A percentile compares a stretch with the other conserved stretches of the same genome.
These are phyloP conservation scores for Rhagologus leucostigma DNA, from an alignment of 2,113 vertebrate genomes.

Conservation along the genomic window DNA sequence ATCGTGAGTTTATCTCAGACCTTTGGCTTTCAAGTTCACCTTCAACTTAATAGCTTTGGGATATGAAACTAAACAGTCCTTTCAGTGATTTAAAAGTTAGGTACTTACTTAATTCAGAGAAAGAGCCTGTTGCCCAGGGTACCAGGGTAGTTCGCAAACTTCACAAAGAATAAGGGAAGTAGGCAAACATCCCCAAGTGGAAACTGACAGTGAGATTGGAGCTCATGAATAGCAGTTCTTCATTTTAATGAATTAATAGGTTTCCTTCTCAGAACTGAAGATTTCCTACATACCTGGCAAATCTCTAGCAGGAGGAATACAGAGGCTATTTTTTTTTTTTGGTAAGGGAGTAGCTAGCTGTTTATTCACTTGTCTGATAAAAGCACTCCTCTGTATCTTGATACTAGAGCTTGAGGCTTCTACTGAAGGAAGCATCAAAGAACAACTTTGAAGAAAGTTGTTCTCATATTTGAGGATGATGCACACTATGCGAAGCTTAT, in stretches of 20 bases:
- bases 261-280: neutral
- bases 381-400: neutral
- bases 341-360: neutral
- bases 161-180: neutral
- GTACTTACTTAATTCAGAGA: neutral
- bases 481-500: neutral
- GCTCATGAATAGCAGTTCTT: neutral
- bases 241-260: neutral
- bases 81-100: neutral
- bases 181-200: rapidly evolving
- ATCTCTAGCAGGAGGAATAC: neutral
- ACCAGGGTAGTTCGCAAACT: neutral
- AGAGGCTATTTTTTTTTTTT: neutral
- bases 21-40: neutral
- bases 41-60: neutral
- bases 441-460: neutral
- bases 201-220: neutral
- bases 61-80: neutral
- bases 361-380: neutral
- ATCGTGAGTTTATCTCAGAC: neutral
- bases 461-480: neutral
- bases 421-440: neutral
- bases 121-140: neutral
- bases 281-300: neutral
- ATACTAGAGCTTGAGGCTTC: neutral